Conservation (phyloP, 2,888 invertebrate genomes). For the Bombylius discolor region DNA sequence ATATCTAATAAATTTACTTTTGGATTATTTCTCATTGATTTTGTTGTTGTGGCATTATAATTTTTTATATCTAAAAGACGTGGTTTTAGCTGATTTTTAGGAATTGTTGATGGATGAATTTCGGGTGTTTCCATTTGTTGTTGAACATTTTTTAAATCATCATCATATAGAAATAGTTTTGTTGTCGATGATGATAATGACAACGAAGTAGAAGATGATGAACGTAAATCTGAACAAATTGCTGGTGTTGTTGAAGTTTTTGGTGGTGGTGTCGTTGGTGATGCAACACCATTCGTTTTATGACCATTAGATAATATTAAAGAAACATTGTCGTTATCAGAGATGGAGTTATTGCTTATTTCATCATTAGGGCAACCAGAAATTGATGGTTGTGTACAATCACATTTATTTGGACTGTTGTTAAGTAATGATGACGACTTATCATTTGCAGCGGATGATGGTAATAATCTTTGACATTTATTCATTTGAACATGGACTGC, state of each 20-base stretch:
- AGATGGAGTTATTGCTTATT: background rate
- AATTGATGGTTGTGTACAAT: background rate
- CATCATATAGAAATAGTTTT: background rate
- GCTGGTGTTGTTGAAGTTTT: background rate
- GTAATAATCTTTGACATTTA: background rate
- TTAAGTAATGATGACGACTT: background rate
- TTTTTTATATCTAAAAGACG: background rate
- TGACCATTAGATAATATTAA: background rate
- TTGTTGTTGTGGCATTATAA: background rate
- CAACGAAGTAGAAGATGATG: too few relatives aligned
- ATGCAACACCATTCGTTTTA: background rate
- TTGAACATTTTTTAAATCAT: background rate
- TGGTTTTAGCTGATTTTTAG: constrained; percentile 5
- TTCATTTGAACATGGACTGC: background rate
- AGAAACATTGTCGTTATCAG: background rate
- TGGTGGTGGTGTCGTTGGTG: background rate
- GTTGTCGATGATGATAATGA: background rate
- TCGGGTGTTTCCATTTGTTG: constrained; percentile 19
- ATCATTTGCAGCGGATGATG: background rate
- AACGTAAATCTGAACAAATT: too few relatives aligned
- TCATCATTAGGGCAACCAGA: background rate
- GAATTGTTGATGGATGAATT: constrained; percentile 1
- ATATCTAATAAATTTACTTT: constrained; percentile 34
- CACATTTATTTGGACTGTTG: background rate
- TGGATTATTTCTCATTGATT: constrained; percentile 21